phyloP scores from a whole-genome alignment of 2,113 vertebrate genomes.

The Cololabis saira region DNA sequence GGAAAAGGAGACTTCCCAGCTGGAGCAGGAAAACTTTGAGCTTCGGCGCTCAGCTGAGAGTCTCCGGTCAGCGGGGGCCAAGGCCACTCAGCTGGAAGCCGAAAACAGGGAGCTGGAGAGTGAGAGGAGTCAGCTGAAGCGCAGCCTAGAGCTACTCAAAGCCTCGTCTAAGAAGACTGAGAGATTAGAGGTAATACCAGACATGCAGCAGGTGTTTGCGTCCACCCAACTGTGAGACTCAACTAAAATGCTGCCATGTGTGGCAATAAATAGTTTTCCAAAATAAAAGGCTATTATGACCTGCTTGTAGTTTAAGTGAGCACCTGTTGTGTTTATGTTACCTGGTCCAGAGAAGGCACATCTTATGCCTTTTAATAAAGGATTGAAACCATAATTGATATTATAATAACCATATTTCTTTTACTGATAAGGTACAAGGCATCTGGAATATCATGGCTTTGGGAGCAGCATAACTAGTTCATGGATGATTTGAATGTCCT shows the following conservation, averaged over 20 bases:
- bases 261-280: no score
- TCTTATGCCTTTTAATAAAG: no score
- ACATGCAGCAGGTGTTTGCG: background rate
- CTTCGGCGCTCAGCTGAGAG: slow-evolving; percentile 89
- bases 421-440: slow-evolving; percentile 3
- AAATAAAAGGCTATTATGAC: background rate
- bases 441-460: slow-evolving; percentile 1
- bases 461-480: slow-evolving; percentile 57
- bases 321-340: no score
- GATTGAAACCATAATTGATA: background rate
- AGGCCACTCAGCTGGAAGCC: slow-evolving; percentile 89
- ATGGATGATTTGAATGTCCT: slow-evolving; percentile 44
- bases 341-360: no score
- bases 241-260: background rate
- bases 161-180: slow-evolving; percentile 95
- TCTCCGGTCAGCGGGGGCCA: slow-evolving; percentile 87
- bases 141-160: slow-evolving; percentile 92
- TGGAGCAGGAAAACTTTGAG: slow-evolving; percentile 94
- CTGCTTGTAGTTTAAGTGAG: no score
- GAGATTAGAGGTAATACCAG: slow-evolving; percentile 84
- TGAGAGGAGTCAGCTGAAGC: slow-evolving; percentile 91
- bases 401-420: background rate
- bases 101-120: slow-evolving; percentile 95
- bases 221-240: background rate
- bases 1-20: slow-evolving; percentile 94